Conservation (phyloP, 2,113 vertebrate species). For the Dascyllus trimaculatus region DNA sequence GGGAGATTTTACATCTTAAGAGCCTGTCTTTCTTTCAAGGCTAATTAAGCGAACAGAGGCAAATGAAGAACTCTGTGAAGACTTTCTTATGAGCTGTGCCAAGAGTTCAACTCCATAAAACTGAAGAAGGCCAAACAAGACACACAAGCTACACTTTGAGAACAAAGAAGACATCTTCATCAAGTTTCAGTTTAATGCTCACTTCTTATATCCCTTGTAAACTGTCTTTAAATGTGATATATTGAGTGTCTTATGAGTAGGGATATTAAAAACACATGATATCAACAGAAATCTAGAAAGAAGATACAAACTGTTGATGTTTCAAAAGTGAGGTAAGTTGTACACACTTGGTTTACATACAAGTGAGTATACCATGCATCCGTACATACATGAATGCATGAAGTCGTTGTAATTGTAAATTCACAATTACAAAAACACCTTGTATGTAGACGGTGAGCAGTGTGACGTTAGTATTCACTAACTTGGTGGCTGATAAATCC, state of each 20-base stretch:
- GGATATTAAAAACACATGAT: conserved; percentile 44
- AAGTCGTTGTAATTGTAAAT: neutral
- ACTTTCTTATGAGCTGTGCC: conserved; percentile 20
- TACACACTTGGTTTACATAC: conserved; percentile 3
- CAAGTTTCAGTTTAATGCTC: neutral
- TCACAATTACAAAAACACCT: conserved; percentile 2
- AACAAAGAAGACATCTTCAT: conserved; percentile 35
- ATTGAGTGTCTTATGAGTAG: conserved; percentile 37
- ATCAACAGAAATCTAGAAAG: neutral
- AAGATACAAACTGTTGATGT: neutral
- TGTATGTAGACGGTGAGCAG: neutral
- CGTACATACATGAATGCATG: conserved; percentile 22
- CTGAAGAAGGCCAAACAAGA: conserved; percentile 34
- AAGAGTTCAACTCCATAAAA: conserved; percentile 21
- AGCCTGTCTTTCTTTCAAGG: conserved; percentile 15
- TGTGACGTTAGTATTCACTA: conserved; percentile 7
- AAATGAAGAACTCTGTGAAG: conserved; percentile 5
- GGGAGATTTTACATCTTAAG: conserved; percentile 9
- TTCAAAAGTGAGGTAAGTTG: conserved; percentile 58
- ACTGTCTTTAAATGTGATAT: conserved; percentile 14
- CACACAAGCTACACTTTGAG: neutral
- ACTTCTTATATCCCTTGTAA: conserved; percentile 16
- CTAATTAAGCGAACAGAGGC: conserved; percentile 17
- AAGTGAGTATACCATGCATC: conserved; percentile 21
- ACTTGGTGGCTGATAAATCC: conserved; percentile 61